phyloP scores from a whole-genome alignment of 2,113 vertebrate genomes.

The Orientallactaga bullata region DNA sequence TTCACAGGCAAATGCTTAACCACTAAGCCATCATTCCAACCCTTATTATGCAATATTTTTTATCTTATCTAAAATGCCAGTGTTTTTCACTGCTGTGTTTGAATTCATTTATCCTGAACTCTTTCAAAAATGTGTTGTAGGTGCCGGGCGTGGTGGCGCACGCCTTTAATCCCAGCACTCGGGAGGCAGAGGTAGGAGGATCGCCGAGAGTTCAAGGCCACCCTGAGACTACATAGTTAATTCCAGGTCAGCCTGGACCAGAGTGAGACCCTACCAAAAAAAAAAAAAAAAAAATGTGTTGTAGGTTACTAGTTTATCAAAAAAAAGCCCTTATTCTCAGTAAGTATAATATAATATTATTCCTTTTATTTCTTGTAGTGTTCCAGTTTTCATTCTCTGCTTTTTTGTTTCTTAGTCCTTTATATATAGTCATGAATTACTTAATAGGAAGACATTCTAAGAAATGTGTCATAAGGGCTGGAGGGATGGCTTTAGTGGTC shows the following conservation, averaged over 20 bases:
- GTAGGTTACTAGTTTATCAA: background rate
- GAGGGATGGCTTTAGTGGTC: too few relatives aligned
- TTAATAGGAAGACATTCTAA: background rate
- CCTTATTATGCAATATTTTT: too few relatives aligned
- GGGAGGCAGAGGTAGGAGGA: too few relatives aligned
- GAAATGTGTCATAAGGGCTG: background rate
- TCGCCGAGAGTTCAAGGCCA: too few relatives aligned
- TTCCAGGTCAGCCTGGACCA: too few relatives aligned
- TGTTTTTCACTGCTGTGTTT: background rate
- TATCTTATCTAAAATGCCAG: background rate
- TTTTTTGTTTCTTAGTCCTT: conserved; percentile 24
- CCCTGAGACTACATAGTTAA: too few relatives aligned
- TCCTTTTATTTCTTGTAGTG: conserved; percentile 6
- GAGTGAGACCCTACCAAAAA: too few relatives aligned
- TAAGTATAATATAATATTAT: background rate
- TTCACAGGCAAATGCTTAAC: too few relatives aligned
- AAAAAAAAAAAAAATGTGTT: background rate
- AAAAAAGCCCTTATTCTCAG: background rate
- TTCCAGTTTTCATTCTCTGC: conserved; percentile 35
- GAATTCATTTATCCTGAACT: conserved; percentile 28
- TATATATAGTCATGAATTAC: background rate
- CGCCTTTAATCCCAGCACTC: too few relatives aligned
- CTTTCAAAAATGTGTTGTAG: conserved; percentile 10
- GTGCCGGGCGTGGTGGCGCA: too few relatives aligned
- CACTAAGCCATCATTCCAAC: too few relatives aligned